Base-by-base conservation (phyloP, 2,888 invertebrate genomes). In the Drymonia ruficornis region DNA sequence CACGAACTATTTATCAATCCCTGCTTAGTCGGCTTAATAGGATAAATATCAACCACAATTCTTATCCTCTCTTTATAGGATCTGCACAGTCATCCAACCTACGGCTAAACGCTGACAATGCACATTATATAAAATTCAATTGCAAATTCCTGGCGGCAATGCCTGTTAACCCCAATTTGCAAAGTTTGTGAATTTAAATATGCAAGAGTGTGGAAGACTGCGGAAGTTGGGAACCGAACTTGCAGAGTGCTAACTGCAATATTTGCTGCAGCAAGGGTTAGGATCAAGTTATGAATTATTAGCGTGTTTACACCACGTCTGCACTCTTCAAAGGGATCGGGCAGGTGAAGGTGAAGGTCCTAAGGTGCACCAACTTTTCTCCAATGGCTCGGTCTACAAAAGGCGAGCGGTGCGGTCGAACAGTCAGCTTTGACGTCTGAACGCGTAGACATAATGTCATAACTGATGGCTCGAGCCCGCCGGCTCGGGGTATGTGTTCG, bases 111-210 rank as follows among this genome's bases (percentile, higher is more conserved):
- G 28, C 23, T 54, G 31, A 65, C 50, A 56, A 50, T 59, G 51
- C 38, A 45, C 12, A 49, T 42, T 31, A 51, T 59, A 55, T 52
- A 64, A 65, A 72, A 65, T 67, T 67, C 53, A 64, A 65, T 66
- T 57, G 61, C 57, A 28, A 64, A 60, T 51, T 61, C 55, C 56
- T 61, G 58, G 56, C 59, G 61, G 61, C 60, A 56, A 65, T 57
- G 66, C 44, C 46, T 68, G 72, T 77, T 76, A 78, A 71, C 74
- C 62, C 61, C 73, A 76, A 80, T 77, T 75, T 75, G 69, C 58
- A 63, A 67, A 80, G 75, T 81, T 81, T 73, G 74, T 71, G 74
- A 74, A 76, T 80, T 82, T 79, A 83, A 83, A 83, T 81, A 84
- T 83, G 74, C 79, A 76, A 74, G 70, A 75, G 75, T 75, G 74